Evolutionary conservation across 2,113 vertebrate genomes (phyloP).

Genomic region (Genyomyrus donnyi): DNA sequence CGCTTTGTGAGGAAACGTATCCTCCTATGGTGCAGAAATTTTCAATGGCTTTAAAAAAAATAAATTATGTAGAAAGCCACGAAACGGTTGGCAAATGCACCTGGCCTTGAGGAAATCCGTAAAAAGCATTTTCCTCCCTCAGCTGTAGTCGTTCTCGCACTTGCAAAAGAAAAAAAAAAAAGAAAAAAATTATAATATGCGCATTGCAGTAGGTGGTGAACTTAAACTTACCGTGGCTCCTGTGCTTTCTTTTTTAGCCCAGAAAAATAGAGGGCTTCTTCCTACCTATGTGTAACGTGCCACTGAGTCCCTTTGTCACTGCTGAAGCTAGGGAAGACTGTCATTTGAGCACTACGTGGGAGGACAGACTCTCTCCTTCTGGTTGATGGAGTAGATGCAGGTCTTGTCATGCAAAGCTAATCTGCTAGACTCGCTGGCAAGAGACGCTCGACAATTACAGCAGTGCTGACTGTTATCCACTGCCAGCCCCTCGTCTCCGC

Average conservation of each 20-base stretch:
- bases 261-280: not conserved
- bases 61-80: not conserved
- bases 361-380: conserved; percentile 11
- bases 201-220: conserved; percentile 5
- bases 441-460: not conserved
- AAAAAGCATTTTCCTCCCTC: not conserved
- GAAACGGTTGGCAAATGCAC: not conserved
- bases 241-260: not conserved
- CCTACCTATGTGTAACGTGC: not conserved
- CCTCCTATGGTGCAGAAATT: not conserved
- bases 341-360: conserved; percentile 7
- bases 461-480: not conserved
- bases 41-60: not conserved
- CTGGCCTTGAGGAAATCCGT: not conserved
- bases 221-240: not conserved
- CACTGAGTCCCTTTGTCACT: conserved; percentile 14
- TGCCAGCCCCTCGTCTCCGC: not conserved
- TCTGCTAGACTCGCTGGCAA: not conserved
- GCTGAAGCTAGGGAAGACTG: conserved; percentile 4
- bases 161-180: not conserved
- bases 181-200: not conserved
- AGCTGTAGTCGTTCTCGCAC: not conserved
- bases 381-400: conserved; percentile 14
- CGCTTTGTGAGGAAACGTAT: not conserved
- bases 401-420: conserved; percentile 24